Evolutionary conservation across 2,797 vertebrate species (phyloP), one percentile per base, ranked within the genome.

Genomic region (Enteromius anoplus): DNA sequence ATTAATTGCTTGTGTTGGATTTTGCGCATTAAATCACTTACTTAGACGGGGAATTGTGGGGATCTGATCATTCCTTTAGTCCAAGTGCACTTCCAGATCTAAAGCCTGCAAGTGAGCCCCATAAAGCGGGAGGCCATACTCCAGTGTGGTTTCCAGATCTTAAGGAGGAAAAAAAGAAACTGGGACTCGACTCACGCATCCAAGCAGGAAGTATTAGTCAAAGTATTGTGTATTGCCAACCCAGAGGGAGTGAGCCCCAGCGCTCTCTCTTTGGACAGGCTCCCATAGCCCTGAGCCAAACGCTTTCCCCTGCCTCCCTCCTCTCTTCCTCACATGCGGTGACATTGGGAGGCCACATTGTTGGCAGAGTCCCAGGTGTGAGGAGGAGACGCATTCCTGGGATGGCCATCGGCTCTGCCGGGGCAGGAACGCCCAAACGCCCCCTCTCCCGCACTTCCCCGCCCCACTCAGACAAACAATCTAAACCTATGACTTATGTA

Each of bases 1-100:
- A 94, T 94, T 93, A 93, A 85, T 91, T 83, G 88, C 87, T 91
- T 89, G 89, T 93, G 93, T 91, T 87, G 85, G 90, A 90, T 92
- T 89, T 89, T 86, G 89, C 89, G 82, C 85, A 91, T 90, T 92
- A 93, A 94, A 93, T 87, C 65, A 42, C 91, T 92, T 91, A 93
- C 90, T 91, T 88, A 92, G 90, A 90, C 7, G 5, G 40, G 40
- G 40, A 40, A 40, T 40, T 40, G 40, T 40, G 40, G 7, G 40
- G 40, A 40, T 40, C 40, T 40, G 40, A 40, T 49, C 26, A 55
- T 12, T 53, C 34, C 42, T 77, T 5, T 37, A 49, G 32, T 75
- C 68, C 62, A 55, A 78, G 42, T 55, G 55, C 37, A 55, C 53
- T 81, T 75, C 65, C 51, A 49, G 70, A 85, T 68, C 60, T 21